These are phyloP conservation scores for Pterobdella sp. DNA, from an alignment of 2,888 invertebrate genomes.

Conservation along the genomic window DNA sequence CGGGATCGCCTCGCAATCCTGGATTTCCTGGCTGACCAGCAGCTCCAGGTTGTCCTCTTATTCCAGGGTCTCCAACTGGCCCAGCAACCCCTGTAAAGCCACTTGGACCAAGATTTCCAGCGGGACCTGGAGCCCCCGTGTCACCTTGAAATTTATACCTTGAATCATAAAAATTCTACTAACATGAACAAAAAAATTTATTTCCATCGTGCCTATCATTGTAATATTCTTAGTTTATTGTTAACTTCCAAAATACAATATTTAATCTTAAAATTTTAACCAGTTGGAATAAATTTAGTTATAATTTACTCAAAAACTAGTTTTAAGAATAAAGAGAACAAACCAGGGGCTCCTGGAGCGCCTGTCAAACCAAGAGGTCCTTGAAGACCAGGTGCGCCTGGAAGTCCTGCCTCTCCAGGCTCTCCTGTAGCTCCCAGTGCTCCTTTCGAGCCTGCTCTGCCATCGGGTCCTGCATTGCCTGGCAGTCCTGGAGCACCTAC, in stretches of 20 bases:
- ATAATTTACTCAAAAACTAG: neutral
- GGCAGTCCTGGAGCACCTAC: constrained; percentile 25
- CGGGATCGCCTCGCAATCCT: constrained; percentile 1
- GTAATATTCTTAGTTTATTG: neutral
- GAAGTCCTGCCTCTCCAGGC: constrained; percentile 26
- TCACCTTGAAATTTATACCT: constrained; percentile 12
- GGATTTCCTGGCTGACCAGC: constrained; percentile 15
- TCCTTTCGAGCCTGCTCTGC: constrained; percentile 27
- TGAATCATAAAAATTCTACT: too few relatives aligned
- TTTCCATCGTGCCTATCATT: too few relatives aligned
- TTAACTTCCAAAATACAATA: neutral
- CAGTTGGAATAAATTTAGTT: neutral
- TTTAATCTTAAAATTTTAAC: neutral
- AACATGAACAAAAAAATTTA: too few relatives aligned
- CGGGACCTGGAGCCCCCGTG: constrained; percentile 14
- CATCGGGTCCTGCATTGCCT: constrained; percentile 27
- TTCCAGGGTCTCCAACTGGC: constrained; percentile 25
- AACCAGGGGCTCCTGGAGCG: constrained; percentile 20
- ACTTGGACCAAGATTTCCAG: constrained; percentile 11
- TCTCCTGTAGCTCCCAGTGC: constrained; percentile 28
- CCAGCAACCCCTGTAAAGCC: constrained; percentile 25
- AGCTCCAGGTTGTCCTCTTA: neutral
- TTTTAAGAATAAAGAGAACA: neutral
- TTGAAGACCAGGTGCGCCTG: constrained; percentile 21
- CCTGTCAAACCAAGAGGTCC: constrained; percentile 25